Conservation (phyloP, 2,888 invertebrate genomes). For the Sinhomidia bicolor region DNA sequence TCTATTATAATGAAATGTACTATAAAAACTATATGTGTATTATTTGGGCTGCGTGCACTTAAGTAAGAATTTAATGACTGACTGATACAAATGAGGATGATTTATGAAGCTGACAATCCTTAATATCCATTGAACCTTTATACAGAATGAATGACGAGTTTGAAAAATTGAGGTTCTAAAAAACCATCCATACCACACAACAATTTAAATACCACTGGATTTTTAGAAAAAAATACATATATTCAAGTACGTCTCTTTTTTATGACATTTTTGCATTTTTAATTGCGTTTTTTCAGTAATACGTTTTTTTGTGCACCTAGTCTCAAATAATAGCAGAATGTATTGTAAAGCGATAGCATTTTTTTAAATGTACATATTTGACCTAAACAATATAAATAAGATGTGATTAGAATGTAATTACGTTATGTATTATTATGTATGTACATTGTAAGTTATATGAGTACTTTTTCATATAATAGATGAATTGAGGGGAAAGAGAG, state of each 20-base stretch:
- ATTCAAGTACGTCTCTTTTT: not conserved
- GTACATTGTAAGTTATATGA: not conserved
- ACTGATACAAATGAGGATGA: slow-evolving; percentile 54
- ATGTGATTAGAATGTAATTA: too few relatives aligned
- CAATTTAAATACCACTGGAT: not conserved
- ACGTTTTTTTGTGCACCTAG: slow-evolving; percentile 2
- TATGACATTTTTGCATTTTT: not conserved
- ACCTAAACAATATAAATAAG: not conserved
- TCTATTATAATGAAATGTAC: not conserved
- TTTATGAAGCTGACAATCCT: slow-evolving; percentile 44
- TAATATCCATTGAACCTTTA: not conserved
- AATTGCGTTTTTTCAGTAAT: not conserved
- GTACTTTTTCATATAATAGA: not conserved
- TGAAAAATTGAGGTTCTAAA: not conserved
- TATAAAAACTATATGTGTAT: not conserved
- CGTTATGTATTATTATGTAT: too few relatives aligned
- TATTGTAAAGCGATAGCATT: not conserved
- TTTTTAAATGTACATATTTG: not conserved
- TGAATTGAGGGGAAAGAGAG: not conserved
- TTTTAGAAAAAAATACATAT: too few relatives aligned
- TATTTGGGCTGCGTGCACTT: not conserved
- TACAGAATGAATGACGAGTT: not conserved
- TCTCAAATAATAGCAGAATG: not conserved
- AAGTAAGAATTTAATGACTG: slow-evolving; percentile 50
- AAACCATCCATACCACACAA: not conserved